Base-by-base conservation (phyloP, 2,797 vertebrate species). In the Cichlasoma orientale region DNA sequence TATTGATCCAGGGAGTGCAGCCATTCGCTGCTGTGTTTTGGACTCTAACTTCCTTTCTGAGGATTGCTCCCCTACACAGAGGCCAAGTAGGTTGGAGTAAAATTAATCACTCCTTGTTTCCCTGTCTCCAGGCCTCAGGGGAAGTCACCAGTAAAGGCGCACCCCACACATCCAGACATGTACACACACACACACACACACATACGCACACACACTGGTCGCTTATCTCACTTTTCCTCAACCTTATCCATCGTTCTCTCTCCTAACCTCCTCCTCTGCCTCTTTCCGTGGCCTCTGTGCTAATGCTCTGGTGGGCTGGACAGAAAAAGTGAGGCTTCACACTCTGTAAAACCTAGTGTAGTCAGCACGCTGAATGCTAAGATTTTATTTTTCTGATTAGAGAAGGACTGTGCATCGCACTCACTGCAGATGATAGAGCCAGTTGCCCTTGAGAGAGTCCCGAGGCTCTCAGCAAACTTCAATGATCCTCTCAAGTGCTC, bases 81-180 rank as follows among this genome's bases (percentile, higher is more conserved):
- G 82, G 90, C 89, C 84, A 89, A 90, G 88, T 75, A 89, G 91
- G 91, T 86, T 92, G 86, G 86, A 92, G 90, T 84, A 85, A 86
- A 93, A 95, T 95, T 92, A 94, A 95, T 96, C 93, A 95, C 90
- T 90, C 82, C 90, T 90, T 91, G 91, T 94, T 94, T 92, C 79
- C 82, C 82, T 93, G 90, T 93, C 94, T 94, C 57, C 72, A 29
- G 79, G 88, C 88, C 79, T 72, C 44, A 47, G 88, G 89, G 89
- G 86, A 89, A 90, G 89, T 88, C 85, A 72, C 84, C 66, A 79
- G 84, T 77, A 79, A 79, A 86, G 70, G 57, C 27, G 5, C 84
- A 82, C 75, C 89, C 78, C 87, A 90, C 88, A 91, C 90, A 89
- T 77, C 72, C 79, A 90, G 68, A 89, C 54, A 78, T 75, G 80